Base-by-base conservation (phyloP, 2,113 vertebrate genomes). In the Sorex araneus region DNA sequence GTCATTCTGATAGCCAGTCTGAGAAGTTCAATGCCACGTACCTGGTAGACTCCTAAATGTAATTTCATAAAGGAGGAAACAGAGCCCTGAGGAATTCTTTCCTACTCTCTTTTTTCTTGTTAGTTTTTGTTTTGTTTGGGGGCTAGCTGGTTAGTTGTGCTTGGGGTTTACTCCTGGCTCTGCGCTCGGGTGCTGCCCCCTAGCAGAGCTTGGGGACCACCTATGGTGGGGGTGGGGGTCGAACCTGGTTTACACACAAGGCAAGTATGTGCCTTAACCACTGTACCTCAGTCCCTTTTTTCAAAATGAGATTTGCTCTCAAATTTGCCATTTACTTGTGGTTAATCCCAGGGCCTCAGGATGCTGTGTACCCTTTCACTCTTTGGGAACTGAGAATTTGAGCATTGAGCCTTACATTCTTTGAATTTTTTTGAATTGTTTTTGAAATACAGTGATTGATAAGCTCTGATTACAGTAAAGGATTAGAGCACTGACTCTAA, bases 391-490 rank as follows among this genome's bases (percentile, higher is more conserved):
- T 40, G 40, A 40, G 40, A 40, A 40, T 40, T 40, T 40, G 40
- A 50, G 11, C 77, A 60, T 3, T 80, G 27, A 80, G 36, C 23
- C 2, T 30, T 15, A 50, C 18, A 87, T 82, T 19, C 12, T 11
- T 40, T 40, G 40, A 40, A 40, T 40, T 40, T 40, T n/a, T 71
- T 92, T 30, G 50, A 79, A 74, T 84, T 87, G 71, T n/a, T 77
- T 81, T 78, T 75, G 12, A 85, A 85, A 70, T 75, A 45, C 18
- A 67, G 21, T 77, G 57, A 82, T 80, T 71, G 27, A 90, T 88
- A 90, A 78, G 6, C 45, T 78, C 67, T 18, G 73, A 57, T 60
- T 64, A 9, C 45, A 88, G 27, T 73, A 92, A 83, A 34, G 32
- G 16, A 64, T 94, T n/a, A 64, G 78, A 57, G 57, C 3, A 66